Evolutionary conservation across 2,888 invertebrate species (phyloP), one percentile per base, ranked within the genome.

Genomic region (Lypha dubia): DNA sequence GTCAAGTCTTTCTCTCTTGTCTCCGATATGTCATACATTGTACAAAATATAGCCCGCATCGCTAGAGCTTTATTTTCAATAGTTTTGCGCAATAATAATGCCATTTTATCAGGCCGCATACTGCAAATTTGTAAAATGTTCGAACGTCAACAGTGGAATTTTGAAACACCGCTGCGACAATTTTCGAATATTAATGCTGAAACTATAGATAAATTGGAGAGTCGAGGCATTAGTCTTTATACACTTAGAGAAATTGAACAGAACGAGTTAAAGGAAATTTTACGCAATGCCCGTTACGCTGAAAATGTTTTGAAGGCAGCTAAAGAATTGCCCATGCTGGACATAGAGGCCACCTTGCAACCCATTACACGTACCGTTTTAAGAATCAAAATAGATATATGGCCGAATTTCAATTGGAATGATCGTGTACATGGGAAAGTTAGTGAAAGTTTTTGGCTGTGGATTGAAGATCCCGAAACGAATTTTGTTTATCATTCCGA

Each of bases 401-500:
- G 93, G 77, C 95, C 98, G 0, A 95, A 95, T 87, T 94, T 94
- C 88, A 95, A 94, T 83, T 99, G 98, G 98, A 97, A 97, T 89
- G 97, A 98, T 90, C 95, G 94, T 87, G 94, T 98, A 62, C 98
- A 99, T 90, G 97, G 98, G 0, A 96, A 96, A 91, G 95, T 95
- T 0, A 95, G 96, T 0, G 98, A 99, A 92, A 95, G 97, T 0
- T 99, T 98, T 92, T 99, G 98, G 97, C 95, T 99, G 82, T 99
- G 99, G 98, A 96, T 99, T 38, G 99, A 99, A 92, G 99, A 99
- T 93, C 97, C 98, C 0, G 97, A 97, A 51, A 96, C 95, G 68
- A 98, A 99, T 90, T 95, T 95, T 87, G 98, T 99, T 92, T 98
- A 99, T 92, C 99, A 99, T 92, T 96, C 97, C 74, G 99, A 99